Evolutionary conservation across 2,888 invertebrate genomes (phyloP), one percentile per base, ranked within the genome.

Genomic region (Cephus pulcher): DNA sequence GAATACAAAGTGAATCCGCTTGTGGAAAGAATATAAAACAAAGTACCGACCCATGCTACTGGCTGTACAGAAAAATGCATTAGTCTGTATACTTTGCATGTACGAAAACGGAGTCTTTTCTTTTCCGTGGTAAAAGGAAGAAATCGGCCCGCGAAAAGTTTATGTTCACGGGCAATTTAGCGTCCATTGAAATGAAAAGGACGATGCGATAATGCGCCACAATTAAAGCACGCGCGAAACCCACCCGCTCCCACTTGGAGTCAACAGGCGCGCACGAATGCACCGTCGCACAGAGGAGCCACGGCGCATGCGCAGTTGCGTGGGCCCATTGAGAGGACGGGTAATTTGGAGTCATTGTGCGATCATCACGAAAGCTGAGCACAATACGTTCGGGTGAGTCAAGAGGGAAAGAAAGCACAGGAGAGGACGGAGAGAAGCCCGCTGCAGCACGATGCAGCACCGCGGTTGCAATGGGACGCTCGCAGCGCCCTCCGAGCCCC

Each of bases 401-500:
- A 56, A 23, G 56, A 56, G 23, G 56, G 56, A 56, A 56, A 56
- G 56, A 56, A 56, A 56, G 56, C 56, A 56, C 56, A 56, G 56
- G 56, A 56, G 56, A 56, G 56, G 56, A 56, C 9, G 23, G 56
- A 56, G 56, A 23, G 56, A 56, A 56, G 56, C 23, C 40, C 40
- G 40, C 23, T 40, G 40, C 40, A 40, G 40, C 40, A 40, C 40
- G 40, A 40, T 40, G 40, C 40, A 56, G 56, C 56, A 56, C 56
- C 9, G 23, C 56, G 56, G 56, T 23, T 56, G 56, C 56, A 56
- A 56, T 9, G 23, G 56, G 56, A 56, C 56, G 56, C 71, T 32
- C 71, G 75, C 56, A 69, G 75, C 77, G 78, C 75, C 82, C 79
- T 76, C 76, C 69, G 84, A 86, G 82, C 82, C 23, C 82, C 83